Evolutionary conservation across 2,113 vertebrate species (phyloP), one percentile per base, ranked within the genome.

Genomic region (Neogobius melanostomus): DNA sequence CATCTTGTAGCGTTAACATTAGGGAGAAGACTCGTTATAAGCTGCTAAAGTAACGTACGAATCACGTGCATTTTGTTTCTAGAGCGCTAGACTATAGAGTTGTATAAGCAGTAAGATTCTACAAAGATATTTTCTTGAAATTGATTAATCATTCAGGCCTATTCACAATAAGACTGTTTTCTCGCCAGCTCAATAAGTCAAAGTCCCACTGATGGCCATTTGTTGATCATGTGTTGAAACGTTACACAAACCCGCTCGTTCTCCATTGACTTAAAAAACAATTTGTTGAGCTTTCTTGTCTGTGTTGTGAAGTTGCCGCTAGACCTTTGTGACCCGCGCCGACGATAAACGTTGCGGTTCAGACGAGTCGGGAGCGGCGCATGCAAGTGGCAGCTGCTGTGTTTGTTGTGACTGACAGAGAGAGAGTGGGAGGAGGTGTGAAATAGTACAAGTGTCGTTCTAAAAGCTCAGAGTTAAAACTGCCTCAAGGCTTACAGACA

Each of bases 371-470:
- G 69, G 64, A 79, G 76, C 76, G 51, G 71, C 68, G 85, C 87
- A 70, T 54, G 50, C 74, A 76, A 82, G 69, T 6, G 1, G 14
- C 80, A 87, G 82, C 85, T 88, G 86, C 45, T 54, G 72, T 6
- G 1, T 52, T 47, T 53, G 75, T 65, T 75, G 52, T 76, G 72
- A 75, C 80, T 56, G 53, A 56, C 28, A 59, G 47, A 52, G 81
- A 74, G 66, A 77, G 75, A 74, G 63, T 36, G 3, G 44, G 76
- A 6, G 8, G 69, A 82, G 76, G 83, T 82, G 88, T 71, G 75
- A 83, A 83, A 79, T 77, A 64, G n/a, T 77, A 44, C 62, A 53
- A 84, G 66, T 11, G 75, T 53, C 69, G 5, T 5, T 64, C 59
- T 61, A 36, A 36, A 36, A 36, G 28, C 28, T 36, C 28, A 36